Evolutionary conservation across 2,797 vertebrate genomes (phyloP).

Genomic region (Kryptopterus vitreolus): DNA sequence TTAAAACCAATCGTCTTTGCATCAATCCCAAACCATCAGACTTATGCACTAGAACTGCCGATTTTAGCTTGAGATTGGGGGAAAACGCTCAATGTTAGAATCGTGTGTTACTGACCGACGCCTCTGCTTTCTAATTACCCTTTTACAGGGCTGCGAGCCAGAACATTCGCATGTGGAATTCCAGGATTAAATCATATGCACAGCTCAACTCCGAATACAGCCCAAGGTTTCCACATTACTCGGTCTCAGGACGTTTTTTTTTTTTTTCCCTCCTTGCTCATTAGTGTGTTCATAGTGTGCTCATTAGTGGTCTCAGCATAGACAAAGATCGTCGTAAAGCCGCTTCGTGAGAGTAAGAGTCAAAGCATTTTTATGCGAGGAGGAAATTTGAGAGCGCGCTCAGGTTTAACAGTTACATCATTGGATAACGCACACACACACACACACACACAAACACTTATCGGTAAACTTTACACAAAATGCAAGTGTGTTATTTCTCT

Average conservation of each 20-base stretch:
- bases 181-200: constrained; percentile 7
- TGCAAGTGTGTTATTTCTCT: constrained; percentile 1
- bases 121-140: not conserved
- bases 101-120: not conserved
- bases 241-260: not conserved
- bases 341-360: constrained; percentile 3
- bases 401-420: not conserved
- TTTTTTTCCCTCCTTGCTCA: too few relatives aligned
- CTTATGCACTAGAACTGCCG: not conserved
- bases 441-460: too few relatives aligned
- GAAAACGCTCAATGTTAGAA: not conserved
- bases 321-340: not conserved
- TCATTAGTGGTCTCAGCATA: constrained; percentile 6
- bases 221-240: constrained; percentile 14
- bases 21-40: not conserved
- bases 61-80: not conserved
- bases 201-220: not conserved
- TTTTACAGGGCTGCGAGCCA: not conserved
- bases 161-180: not conserved
- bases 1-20: not conserved
- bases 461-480: not conserved
- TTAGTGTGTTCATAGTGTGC: constrained; percentile 14
- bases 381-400: not conserved
- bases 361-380: not conserved
- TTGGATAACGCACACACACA: too few relatives aligned